phyloP scores from a whole-genome alignment of 2,888 invertebrate species.

The Nomada ferruginata region DNA sequence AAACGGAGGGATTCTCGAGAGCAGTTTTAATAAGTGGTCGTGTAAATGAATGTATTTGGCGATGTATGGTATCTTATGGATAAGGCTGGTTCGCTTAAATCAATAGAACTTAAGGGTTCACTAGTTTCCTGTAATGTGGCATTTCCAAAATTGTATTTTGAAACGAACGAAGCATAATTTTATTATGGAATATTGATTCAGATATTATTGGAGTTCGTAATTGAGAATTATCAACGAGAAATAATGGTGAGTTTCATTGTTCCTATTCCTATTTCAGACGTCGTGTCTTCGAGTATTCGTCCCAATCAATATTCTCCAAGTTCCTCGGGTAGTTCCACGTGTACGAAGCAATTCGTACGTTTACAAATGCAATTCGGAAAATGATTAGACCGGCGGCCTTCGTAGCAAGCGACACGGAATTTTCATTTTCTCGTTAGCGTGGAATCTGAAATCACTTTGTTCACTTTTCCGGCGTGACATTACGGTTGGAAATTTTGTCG shows the following conservation, averaged over 20 bases:
- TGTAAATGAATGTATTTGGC: no score
- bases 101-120: no score
- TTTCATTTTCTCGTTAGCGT: constrained; percentile 31
- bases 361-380: constrained; percentile 19
- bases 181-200: no score
- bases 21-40: no score
- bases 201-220: no score
- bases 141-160: no score
- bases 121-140: no score
- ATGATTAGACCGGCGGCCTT: constrained; percentile 17
- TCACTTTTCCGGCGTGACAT: neutral
- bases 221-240: no score
- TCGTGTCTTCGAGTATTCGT: neutral
- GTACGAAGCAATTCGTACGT: neutral
- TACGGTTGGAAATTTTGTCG: neutral
- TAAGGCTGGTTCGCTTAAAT: no score
- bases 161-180: no score
- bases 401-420: constrained; percentile 5
- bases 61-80: no score
- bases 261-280: neutral
- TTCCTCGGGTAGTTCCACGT: neutral
- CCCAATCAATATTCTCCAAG: constrained; percentile 20
- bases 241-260: neutral
- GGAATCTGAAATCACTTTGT: constrained; percentile 14
- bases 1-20: no score